A percentile compares a stretch with the other conserved stretches of the same genome.
Evolutionary conservation across 2,113 vertebrate genomes (phyloP).

Genomic region (Chaetodon auriga): DNA sequence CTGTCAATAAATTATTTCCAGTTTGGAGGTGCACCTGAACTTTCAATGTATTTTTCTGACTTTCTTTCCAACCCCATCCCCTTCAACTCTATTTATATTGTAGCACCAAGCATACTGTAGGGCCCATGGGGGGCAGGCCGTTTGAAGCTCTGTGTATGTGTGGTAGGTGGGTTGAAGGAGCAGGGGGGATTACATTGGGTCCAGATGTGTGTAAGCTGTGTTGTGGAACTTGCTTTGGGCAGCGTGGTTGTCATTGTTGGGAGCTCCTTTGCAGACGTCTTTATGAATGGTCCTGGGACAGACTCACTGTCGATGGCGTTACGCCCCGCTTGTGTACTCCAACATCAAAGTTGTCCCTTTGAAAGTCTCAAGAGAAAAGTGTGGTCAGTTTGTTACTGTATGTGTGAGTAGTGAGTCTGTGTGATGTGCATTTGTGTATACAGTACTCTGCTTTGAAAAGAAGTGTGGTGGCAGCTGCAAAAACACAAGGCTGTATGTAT

Average conservation of each 20-base stretch:
- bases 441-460: conserved; percentile 55
- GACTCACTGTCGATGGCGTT: conserved; percentile 24
- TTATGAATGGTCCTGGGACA: conserved; percentile 25
- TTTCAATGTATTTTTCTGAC: conserved; percentile 2
- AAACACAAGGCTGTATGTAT: conserved; percentile 72
- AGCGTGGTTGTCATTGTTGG: conserved; percentile 31
- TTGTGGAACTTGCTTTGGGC: conserved; percentile 21
- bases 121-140: neutral
- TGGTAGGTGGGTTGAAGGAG: neutral
- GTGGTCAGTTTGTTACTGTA: conserved; percentile 54
- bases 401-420: conserved; percentile 43
- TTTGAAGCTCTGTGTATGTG: conserved; percentile 43
- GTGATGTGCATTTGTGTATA: conserved; percentile 47
- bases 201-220: conserved; percentile 64
- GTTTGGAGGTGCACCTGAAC: conserved; percentile 17
- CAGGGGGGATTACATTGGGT: conserved; percentile 34
- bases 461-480: conserved; percentile 69
- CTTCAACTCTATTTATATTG: conserved; percentile 11
- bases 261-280: conserved; percentile 3
- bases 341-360: conserved; percentile 50
- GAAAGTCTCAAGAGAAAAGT: conserved; percentile 31
- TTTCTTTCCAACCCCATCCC: neutral
- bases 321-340: conserved; percentile 14
- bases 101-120: conserved; percentile 10
- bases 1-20: conserved; percentile 33